Evolutionary conservation across 2,113 vertebrate genomes (phyloP).

Genomic region (Rhodinocichla rosea): DNA sequence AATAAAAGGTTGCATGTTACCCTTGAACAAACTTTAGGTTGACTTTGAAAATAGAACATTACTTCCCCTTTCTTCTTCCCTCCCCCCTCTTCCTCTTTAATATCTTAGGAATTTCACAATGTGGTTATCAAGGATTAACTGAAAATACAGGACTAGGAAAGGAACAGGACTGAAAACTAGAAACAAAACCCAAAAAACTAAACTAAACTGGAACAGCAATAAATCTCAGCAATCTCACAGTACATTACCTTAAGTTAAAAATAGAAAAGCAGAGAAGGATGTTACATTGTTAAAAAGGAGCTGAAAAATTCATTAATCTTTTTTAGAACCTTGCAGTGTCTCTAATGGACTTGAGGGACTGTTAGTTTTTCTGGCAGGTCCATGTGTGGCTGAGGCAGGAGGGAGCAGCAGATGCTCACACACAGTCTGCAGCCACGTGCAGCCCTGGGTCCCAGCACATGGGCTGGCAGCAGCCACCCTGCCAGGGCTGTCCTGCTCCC

Average conservation of each 20-base stretch:
- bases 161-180: background rate
- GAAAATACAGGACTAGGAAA: background rate
- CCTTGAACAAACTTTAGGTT: background rate
- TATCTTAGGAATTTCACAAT: background rate
- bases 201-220: background rate
- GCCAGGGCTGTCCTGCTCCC: background rate
- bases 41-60: background rate
- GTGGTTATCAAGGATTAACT: background rate
- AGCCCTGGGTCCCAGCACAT: background rate
- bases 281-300: background rate
- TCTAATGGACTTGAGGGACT: background rate
- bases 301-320: slow-evolving; percentile 34
- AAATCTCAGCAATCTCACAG: background rate
- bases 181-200: background rate
- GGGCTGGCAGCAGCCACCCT: background rate
- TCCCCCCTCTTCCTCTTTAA: background rate
- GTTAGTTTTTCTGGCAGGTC: background rate
- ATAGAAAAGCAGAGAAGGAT: background rate
- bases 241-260: background rate
- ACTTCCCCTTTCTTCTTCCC: background rate
- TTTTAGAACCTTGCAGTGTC: background rate
- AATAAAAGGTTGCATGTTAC: background rate
- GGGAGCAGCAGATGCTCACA: background rate
- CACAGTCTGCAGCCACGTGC: background rate
- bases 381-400: background rate